Base-by-base conservation (phyloP, 2,113 vertebrate genomes). In the Telmatochromis brichardi region DNA sequence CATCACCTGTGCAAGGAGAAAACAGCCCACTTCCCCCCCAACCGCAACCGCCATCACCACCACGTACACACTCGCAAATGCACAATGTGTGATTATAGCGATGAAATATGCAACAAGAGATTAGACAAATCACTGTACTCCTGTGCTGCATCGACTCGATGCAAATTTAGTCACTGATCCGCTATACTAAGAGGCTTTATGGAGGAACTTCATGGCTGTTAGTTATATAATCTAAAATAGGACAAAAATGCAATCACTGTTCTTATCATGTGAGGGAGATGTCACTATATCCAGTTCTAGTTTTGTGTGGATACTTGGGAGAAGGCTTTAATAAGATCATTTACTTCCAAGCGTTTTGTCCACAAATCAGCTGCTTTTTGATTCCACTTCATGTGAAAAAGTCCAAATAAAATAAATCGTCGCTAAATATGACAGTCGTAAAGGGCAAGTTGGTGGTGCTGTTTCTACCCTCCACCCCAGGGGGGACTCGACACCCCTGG, bases 131-230 rank as follows among this genome's bases (percentile, higher is more conserved):
- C 94, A 95, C 93, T 95, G 93, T 87, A 94, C 96, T 95, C 87
- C 89, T 86, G 88, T 94, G 91, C 93, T 90, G 94, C 90, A 94
- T 93, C 82, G 93, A 87, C 93, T 94, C 87, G 84, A 97, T 96
- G 96, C 96, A 95, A 97, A 96, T 96, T 86, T 93, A 93, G 91
- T 82, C 94, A 94, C 95, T 96, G 96, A 97, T 96, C 94, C 93
- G 90, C 92, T 94, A 92, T 94, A 91, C 95, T 97, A 97, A 97
- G 96, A 96, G 96, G 96, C 96, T 96, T 97, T 96, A 95, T 96
- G 91, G 78, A 90, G 93, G 92, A 95, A 95, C 93, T 95, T 96
- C 95, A 97, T 94, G 96, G 93, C 95, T 96, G 95, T 97, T 96
- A 96, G 95, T 95, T 95, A 94, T 95, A 95, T 95, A 95, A 96